Conservation (phyloP, 2,113 vertebrate species). For the Nothobranchius furzeri region DNA sequence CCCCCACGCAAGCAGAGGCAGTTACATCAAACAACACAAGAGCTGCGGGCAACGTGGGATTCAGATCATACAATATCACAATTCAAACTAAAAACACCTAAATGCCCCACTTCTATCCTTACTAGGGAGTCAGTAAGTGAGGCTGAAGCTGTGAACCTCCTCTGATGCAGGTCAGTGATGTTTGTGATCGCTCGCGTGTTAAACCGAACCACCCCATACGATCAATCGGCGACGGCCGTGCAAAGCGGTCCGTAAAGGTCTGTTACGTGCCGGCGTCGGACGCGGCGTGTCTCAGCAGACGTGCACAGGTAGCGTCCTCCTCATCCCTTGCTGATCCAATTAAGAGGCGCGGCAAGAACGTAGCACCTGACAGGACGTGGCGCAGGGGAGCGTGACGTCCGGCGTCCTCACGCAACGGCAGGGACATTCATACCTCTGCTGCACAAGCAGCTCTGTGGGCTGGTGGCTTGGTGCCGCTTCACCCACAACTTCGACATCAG, state of each 20-base stretch:
- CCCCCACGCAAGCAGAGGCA: constrained; percentile 69
- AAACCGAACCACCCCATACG: constrained; percentile 68
- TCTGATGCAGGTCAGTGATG: constrained; percentile 52
- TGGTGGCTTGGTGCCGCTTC: constrained; percentile 61
- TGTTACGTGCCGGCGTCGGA: constrained; percentile 58
- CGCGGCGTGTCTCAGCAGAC: constrained; percentile 48
- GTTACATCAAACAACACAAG: constrained; percentile 50
- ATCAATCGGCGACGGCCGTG: constrained; percentile 60
- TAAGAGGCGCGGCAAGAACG: constrained; percentile 44
- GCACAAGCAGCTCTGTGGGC: constrained; percentile 64
- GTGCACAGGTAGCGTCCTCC: constrained; percentile 56
- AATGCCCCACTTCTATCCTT: not conserved
- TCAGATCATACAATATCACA: not conserved
- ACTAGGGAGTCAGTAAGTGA: constrained; percentile 26
- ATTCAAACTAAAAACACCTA: constrained; percentile 16
- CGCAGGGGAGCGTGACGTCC: constrained; percentile 40
- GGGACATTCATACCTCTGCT: constrained; percentile 61
- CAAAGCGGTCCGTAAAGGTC: constrained; percentile 64
- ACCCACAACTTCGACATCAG: constrained; percentile 55
- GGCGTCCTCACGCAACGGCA: constrained; percentile 55
- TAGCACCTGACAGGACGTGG: constrained; percentile 47
- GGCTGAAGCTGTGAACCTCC: constrained; percentile 32
- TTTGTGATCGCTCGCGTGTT: constrained; percentile 59
- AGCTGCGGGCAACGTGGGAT: constrained; percentile 25
- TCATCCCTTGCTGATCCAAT: constrained; percentile 70